Evolutionary conservation across 2,888 invertebrate species (phyloP).

Genomic region (Hermaeophaga mercurialis): DNA sequence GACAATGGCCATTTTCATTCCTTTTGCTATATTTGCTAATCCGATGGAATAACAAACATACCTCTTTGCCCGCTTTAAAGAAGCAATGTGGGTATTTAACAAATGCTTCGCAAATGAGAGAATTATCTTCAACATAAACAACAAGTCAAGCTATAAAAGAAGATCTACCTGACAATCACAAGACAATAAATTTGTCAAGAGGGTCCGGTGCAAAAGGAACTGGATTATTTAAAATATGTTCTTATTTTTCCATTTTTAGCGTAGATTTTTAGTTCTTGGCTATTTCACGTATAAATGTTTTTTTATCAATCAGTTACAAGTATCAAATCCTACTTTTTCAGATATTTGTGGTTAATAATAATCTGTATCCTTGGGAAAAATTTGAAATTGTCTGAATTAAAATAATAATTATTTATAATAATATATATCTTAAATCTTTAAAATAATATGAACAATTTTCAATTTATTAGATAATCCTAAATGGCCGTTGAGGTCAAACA

Average conservation of each 20-base stretch:
- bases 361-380: too few species aligned
- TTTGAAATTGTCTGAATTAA: too few species aligned
- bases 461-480: too few species aligned
- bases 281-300: too few species aligned
- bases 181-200: constrained; percentile 26
- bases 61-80: constrained; percentile 24
- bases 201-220: constrained; percentile 10
- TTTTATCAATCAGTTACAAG: too few species aligned
- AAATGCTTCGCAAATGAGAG: constrained; percentile 25
- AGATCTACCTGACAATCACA: constrained; percentile 27
- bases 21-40: constrained; percentile 27
- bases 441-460: too few species aligned
- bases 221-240: constrained; percentile 10
- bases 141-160: constrained; percentile 29
- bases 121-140: constrained; percentile 28
- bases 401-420: too few species aligned
- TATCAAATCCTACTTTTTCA: too few species aligned
- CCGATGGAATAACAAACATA: constrained; percentile 27
- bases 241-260: constrained; percentile 7
- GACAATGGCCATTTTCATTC: constrained; percentile 23
- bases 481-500: too few species aligned
- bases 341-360: too few species aligned
- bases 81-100: constrained; percentile 29
- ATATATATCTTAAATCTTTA: too few species aligned
- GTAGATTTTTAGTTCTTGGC: not conserved